These are phyloP conservation scores for Xiphophorus couchianus DNA, from an alignment of 2,113 vertebrate genomes.

Conservation along the genomic window DNA sequence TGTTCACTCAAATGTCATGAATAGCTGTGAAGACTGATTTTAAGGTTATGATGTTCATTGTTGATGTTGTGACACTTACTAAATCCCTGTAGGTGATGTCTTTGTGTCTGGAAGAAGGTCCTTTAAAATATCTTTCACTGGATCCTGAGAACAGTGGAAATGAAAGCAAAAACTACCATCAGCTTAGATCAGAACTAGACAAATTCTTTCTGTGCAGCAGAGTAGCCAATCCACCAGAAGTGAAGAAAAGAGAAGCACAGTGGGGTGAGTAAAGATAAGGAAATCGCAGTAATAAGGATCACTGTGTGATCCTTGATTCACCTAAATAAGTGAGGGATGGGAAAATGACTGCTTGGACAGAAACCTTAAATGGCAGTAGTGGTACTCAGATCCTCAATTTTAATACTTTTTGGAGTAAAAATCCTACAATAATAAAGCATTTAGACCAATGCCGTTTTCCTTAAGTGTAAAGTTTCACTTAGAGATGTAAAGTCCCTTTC, in stretches of 20 bases:
- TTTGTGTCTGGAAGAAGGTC: constrained; percentile 58
- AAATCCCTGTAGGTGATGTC: constrained; percentile 63
- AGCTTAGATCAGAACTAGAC: background rate
- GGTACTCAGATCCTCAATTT: background rate
- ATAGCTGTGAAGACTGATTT: background rate
- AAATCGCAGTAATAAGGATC: background rate
- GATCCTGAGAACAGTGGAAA: constrained; percentile 35
- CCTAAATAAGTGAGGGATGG: background rate
- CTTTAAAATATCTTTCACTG: constrained; percentile 44
- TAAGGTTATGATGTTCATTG: background rate
- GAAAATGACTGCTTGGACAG: background rate
- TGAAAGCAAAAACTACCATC: background rate
- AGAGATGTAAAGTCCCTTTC: too few relatives aligned
- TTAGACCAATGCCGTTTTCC: background rate
- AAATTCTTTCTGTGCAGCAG: background rate
- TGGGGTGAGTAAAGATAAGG: background rate
- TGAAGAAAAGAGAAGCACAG: background rate
- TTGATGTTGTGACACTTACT: constrained; percentile 57
- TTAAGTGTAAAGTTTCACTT: too few relatives aligned
- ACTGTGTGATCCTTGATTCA: background rate
- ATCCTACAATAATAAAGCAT: background rate
- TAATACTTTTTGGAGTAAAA: background rate
- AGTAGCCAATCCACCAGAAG: background rate
- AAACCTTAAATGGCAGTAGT: background rate
- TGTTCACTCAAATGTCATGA: background rate